Evolutionary conservation across 2,113 vertebrate genomes (phyloP), one percentile per base, ranked within the genome.

Genomic region (Danionella cerebrum): DNA sequence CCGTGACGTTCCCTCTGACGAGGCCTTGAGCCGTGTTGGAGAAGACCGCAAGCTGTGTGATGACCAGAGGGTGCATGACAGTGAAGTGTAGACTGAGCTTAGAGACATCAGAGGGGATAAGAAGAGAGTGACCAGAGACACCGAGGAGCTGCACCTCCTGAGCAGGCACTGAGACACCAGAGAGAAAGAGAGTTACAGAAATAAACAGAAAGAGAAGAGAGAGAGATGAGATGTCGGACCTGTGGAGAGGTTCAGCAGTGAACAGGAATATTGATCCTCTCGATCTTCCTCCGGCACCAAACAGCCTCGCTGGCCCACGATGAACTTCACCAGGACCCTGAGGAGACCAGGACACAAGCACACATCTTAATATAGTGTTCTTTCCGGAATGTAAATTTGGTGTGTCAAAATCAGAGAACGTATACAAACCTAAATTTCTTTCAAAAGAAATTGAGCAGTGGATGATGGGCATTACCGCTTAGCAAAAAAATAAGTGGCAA

Each of bases 251-350:
- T 98, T 97, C 72, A 97, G 88, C 36, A 93, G 88, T 42, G 80
- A 87, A 85, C 96, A 99, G 76, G 96, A 98, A 71, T 97, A 99
- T 1, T 90, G 92, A 33, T 98, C 94, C 74, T 96, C 95, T 74
- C 94, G 83, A 83, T 99, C 96, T 74, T 96, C 92, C 77, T 94
- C 88, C 6, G 95, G 96, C 74, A 98, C 84, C 36, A 81, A 79
- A 79, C 96, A 99, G 58, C 94, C 94, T 80, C 70, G 85, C 4
- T 89, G 81, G 58, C 96, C 96, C 77, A 99, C 87, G 63, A 99
- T 96, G 80, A 98, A 99, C 88, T 93, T 97, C 81, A 97, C 93
- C 84, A 91, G 90, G 81, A 97, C 92, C 76, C 95, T 96, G 29
- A 76, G 5, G 0, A 33, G 3, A 41, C 21, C n/a, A 33, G 5